These are phyloP conservation scores for Martes martes DNA, from an alignment of 2,113 vertebrate genomes.

Conservation along the genomic window DNA sequence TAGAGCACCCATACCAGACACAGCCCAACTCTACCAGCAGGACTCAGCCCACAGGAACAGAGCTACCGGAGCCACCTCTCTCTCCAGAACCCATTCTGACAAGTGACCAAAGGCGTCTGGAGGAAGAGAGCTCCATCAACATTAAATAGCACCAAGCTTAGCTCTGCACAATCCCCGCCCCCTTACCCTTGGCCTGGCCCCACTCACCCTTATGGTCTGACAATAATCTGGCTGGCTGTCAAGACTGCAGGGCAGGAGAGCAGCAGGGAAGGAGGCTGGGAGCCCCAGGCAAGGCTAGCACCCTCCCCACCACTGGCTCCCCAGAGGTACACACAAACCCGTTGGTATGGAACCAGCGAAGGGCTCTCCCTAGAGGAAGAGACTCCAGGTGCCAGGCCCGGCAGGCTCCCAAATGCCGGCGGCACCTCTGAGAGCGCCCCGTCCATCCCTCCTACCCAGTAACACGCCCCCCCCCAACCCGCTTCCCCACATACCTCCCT, in stretches of 20 bases:
- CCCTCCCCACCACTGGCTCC: background rate
- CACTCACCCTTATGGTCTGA: constrained; percentile 24
- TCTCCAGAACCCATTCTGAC: background rate
- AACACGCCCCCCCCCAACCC: background rate
- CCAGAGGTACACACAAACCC: constrained; percentile 21
- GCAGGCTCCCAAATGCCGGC: background rate
- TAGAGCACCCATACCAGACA: background rate
- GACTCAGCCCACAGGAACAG: background rate
- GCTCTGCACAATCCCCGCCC: background rate
- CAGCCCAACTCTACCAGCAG: background rate
- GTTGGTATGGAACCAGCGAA: constrained; percentile 56
- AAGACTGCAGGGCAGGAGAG: background rate
- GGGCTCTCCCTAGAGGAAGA: constrained; percentile 22
- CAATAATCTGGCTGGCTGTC: background rate
- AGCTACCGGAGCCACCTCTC: background rate
- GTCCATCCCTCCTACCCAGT: background rate
- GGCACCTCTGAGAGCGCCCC: background rate
- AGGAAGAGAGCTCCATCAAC: background rate
- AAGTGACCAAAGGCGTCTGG: background rate
- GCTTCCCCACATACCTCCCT: background rate
- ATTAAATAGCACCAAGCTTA: background rate
- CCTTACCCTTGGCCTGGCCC: background rate
- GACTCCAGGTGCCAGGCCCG: background rate
- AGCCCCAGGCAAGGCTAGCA: background rate
- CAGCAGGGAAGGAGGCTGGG: background rate